Conservation (phyloP, 1,140 invertebrate genomes). For the Drosophila prosaltans region DNA sequence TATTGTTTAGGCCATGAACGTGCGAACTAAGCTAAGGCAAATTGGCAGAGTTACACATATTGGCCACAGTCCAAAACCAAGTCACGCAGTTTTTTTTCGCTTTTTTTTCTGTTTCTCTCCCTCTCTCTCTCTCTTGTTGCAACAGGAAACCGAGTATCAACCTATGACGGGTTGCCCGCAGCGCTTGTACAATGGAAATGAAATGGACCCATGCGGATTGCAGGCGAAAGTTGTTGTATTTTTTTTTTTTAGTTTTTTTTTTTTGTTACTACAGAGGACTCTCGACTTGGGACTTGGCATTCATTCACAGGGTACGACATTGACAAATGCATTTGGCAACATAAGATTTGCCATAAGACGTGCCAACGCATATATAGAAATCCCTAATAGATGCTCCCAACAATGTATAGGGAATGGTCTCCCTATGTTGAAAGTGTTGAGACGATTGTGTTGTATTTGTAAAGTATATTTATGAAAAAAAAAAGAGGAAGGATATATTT, state of each 20-base stretch:
- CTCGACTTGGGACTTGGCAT: conserved; percentile 36
- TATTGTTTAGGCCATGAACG: conserved; percentile 71
- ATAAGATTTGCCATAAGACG: conserved; percentile 48
- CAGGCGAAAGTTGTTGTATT: conserved; percentile 70
- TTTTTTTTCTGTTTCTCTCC: conserved; percentile 7
- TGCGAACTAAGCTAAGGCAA: conserved; percentile 56
- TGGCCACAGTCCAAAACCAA: conserved; percentile 53
- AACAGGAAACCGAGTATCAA: conserved; percentile 59
- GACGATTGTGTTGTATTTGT: neutral
- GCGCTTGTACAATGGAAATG: conserved; percentile 64
- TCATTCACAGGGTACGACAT: conserved; percentile 55
- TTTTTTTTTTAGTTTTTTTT: conserved; percentile 27
- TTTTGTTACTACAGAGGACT: conserved; percentile 6
- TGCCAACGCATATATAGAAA: conserved; percentile 67
- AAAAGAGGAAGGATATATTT: neutral
- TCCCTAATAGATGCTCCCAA: conserved; percentile 11
- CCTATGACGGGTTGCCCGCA: conserved; percentile 63
- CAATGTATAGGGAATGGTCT: neutral
- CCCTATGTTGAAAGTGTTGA: conserved; percentile 1
- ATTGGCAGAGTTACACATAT: conserved; percentile 56
- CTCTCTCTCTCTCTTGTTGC: conserved; percentile 14
- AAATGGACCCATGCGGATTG: conserved; percentile 60
- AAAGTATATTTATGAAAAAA: neutral
- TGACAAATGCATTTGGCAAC: conserved; percentile 76
- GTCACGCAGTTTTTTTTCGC: conserved; percentile 46